Evolutionary conservation across 2,888 invertebrate genomes (phyloP), one percentile per base, ranked within the genome.

Genomic region (Acronicta aceris): DNA sequence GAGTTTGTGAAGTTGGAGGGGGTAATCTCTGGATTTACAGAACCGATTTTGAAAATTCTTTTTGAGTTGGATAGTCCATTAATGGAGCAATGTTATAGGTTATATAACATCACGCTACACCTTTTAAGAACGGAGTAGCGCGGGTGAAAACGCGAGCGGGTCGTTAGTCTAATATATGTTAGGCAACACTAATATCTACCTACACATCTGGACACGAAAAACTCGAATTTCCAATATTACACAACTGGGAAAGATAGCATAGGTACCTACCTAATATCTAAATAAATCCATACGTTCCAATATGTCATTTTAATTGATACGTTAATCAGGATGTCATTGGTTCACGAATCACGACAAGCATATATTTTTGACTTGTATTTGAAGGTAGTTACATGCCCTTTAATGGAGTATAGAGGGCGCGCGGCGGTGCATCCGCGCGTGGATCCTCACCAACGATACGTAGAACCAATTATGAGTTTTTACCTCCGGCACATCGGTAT

Each of bases 381-480:
- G 15, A 55, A 57, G 43, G 59, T 71, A 75, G 65, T 69, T 71
- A 75, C 61, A 70, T 77, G 74, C 67, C 81, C 82, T 86, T 73
- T 83, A 82, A 83, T 81, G 74, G 80, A 62, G 58, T 73, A 55
- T 45, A 64, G 66, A 59, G 65, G 50, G 49, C 54, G 56, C 50
- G 30, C 47, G 41, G 48, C 59, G 50, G 59, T 51, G 48, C 45
- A 48, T 55, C 49, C 61, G 68, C 54, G 47, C 36, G 56, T 65
- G 65, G 53, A 59, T 48, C 38, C 63, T 59, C 59, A 41, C 64
- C 74, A 80, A 71, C 75, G 78, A 78, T 89, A 88, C 86, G 79
- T 74, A 84, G 89, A 90, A 90, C 78, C 88, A 86, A 89, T 90
- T 90, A 90, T 79, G 78, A 80, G 82, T 88, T 90, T 90, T 89